phyloP scores from a whole-genome alignment of 2,888 invertebrate species.

The Drosophila buzzatii region DNA sequence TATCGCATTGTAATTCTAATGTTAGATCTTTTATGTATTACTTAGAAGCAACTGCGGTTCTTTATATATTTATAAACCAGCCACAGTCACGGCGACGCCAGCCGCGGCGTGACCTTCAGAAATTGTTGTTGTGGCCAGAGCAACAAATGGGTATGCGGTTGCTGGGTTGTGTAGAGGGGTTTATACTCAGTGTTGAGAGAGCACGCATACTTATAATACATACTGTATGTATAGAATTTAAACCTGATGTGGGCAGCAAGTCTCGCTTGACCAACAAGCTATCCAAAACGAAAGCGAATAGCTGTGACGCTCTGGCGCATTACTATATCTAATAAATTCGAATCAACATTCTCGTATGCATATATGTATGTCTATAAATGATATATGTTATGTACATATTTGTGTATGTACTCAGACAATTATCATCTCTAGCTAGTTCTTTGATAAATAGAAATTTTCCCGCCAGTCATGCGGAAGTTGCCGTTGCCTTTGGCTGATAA shows the following conservation, averaged over 20 bases:
- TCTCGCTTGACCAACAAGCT: conserved; percentile 22
- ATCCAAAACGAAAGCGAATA: conserved; percentile 55
- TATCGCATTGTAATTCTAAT: conserved; percentile 46
- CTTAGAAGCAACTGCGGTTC: conserved; percentile 65
- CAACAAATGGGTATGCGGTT: not conserved
- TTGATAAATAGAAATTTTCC: conserved; percentile 25
- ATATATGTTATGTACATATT: not conserved
- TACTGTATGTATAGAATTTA: conserved; percentile 4
- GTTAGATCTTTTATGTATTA: conserved; percentile 51
- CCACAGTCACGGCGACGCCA: conserved; percentile 49
- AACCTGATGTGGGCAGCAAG: conserved; percentile 47
- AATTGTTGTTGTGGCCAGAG: conserved; percentile 20
- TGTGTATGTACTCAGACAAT: not conserved
- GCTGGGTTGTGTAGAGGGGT: not conserved
- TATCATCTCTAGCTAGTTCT: conserved; percentile 17
- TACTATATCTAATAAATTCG: conserved; percentile 63
- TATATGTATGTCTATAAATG: not conserved
- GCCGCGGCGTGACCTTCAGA: conserved; percentile 58
- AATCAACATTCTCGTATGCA: conserved; percentile 26
- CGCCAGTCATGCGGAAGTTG: conserved; percentile 31
- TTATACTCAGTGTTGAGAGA: conserved; percentile 7
- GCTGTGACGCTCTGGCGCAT: conserved; percentile 34
- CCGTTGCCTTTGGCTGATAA: conserved; percentile 20
- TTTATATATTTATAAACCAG: conserved; percentile 64
- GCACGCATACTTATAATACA: conserved; percentile 9